Percentiles rank a stretch among this genome's conserved stretches.
These are phyloP conservation scores for Eidolon helvum DNA, from an alignment of 2,113 vertebrate genomes.

Conservation along the genomic window DNA sequence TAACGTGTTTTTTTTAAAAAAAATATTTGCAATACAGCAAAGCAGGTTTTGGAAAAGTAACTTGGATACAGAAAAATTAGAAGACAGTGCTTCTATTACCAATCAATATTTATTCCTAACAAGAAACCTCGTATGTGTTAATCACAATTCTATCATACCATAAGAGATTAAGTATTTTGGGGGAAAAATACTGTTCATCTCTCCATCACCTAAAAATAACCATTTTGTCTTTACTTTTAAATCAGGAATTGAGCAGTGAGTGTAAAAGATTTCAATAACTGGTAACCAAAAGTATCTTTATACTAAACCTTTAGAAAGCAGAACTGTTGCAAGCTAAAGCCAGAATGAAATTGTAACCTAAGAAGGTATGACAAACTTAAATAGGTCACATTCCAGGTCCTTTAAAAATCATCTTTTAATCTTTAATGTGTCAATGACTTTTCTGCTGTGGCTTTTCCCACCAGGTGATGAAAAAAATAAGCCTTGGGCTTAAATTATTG, in stretches of 20 bases:
- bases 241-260: background rate
- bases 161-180: background rate
- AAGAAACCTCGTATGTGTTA: background rate
- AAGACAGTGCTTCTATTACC: background rate
- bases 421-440: conserved; percentile 11
- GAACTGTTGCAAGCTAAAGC: background rate
- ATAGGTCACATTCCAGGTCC: conserved; percentile 43
- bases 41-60: background rate
- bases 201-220: conserved; percentile 6
- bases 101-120: conserved; percentile 33
- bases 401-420: conserved; percentile 35
- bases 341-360: conserved; percentile 20
- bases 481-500: background rate
- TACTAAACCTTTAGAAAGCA: conserved; percentile 12
- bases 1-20: background rate
- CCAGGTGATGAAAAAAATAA: background rate
- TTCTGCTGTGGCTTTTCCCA: background rate
- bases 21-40: background rate
- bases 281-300: background rate
- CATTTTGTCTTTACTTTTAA: conserved; percentile 7
- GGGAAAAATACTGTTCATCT: background rate
- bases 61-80: background rate
- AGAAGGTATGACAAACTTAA: background rate
- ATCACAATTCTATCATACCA: background rate
- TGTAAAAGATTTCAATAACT: conserved; percentile 10